phyloP scores from a whole-genome alignment of 2,888 invertebrate species.

The Chymomyza amoena region DNA sequence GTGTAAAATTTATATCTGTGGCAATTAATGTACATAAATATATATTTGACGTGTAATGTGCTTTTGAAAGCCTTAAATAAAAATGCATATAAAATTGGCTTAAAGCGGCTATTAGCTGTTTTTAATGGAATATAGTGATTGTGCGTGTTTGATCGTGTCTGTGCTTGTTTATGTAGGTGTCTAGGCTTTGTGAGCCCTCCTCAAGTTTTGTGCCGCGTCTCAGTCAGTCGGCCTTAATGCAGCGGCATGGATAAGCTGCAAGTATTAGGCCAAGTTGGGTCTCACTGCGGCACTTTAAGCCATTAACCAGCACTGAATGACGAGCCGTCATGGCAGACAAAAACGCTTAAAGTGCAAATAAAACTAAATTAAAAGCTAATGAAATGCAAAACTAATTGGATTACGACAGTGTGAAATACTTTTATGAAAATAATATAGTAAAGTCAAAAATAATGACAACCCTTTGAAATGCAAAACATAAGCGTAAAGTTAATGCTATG shows the following conservation, averaged over 20 bases:
- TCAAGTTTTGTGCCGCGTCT: not conserved
- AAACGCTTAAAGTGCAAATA: not conserved
- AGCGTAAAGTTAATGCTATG: too few species aligned
- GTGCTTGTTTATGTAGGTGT: not conserved
- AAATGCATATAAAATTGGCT: not conserved
- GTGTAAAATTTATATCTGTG: not conserved
- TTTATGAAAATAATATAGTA: not conserved
- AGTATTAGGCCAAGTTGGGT: slow-evolving; percentile 64
- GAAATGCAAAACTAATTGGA: not conserved
- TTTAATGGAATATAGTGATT: not conserved
- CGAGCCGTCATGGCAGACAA: slow-evolving; percentile 7
- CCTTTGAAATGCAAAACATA: not conserved
- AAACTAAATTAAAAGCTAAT: not conserved
- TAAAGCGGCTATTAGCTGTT: not conserved
- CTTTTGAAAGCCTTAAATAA: not conserved
- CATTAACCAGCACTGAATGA: not conserved
- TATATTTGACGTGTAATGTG: not conserved
- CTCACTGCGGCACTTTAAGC: slow-evolving; percentile 6
- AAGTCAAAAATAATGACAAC: not conserved
- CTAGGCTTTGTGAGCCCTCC: not conserved
- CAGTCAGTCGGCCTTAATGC: slow-evolving; percentile 8
- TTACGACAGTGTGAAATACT: not conserved
- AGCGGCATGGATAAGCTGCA: slow-evolving; percentile 41
- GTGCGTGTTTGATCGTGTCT: not conserved
- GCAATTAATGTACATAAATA: not conserved